Evolutionary conservation across 2,888 invertebrate species (phyloP), one percentile per base, ranked within the genome.

Genomic region (Andrena chrysosceles): DNA sequence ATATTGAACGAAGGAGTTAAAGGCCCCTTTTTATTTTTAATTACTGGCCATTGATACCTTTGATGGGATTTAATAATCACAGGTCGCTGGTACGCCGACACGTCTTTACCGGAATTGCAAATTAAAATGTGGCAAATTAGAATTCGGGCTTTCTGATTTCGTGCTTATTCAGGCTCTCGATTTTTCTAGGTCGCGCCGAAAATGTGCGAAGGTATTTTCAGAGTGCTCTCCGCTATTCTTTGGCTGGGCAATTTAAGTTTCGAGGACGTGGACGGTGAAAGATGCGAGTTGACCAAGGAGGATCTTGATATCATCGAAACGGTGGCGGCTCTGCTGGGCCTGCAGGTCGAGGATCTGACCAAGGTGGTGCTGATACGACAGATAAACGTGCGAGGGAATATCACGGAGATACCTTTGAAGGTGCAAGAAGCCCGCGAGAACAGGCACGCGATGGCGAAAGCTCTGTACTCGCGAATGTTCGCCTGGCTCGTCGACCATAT

Each of bases 401-500:
- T 98, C 83, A 98, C 98, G 0, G 98, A 98, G 93, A 98, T 98
- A 89, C 98, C 98, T 3, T 94, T 98, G 62, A 97, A 98, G 91
- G 94, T 98, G 73, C 97, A 97, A 92, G 98, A 98, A 96, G 98
- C 98, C 0, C 95, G 96, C 59, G 98, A 98, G 94, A 98, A 98
- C 94, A 95, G 98, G 4, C 98, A 98, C 95, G 98, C 98, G 0
- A 98, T 98, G 98, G 97, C 98, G 0, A 98, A 98, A 92, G 98
- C 98, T 0, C 94, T 98, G 0, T 98, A 98, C 94, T 97, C 98
- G 0, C 95, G 98, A 81, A 97, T 98, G 3, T 98, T 98, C 94
- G 97, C 97, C 8, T 98, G 98, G 98, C 95, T 98, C 26, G 98
- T 98, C 20, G 97, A 97, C 76, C 98, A 98, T 94, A 98, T 98